phyloP scores from a whole-genome alignment of 2,888 invertebrate genomes.

The Eudasyphora cyanicolor region DNA sequence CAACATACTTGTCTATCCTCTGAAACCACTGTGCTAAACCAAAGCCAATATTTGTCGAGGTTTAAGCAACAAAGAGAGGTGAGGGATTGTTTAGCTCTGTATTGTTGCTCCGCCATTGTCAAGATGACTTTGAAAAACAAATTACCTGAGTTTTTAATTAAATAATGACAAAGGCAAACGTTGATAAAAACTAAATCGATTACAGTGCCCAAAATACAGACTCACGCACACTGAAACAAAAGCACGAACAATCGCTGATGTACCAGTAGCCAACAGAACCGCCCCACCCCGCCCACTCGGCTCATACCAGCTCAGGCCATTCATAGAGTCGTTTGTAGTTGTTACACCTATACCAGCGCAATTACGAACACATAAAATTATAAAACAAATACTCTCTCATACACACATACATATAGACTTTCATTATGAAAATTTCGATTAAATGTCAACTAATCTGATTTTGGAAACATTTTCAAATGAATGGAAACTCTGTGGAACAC shows the following conservation, averaged over 20 bases:
- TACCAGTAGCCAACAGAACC: neutral
- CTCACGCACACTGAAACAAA: no score
- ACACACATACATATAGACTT: no score
- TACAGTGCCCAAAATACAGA: conserved; percentile 37
- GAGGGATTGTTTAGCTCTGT: neutral
- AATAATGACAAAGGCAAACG: conserved; percentile 58
- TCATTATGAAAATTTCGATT: conserved; percentile 50
- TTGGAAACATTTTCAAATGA: conserved; percentile 14
- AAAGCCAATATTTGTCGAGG: no score
- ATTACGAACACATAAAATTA: conserved; percentile 2
- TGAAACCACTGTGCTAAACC: no score
- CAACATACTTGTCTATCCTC: no score
- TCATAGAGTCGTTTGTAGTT: conserved; percentile 2
- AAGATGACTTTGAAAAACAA: conserved; percentile 45
- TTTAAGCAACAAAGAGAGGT: no score
- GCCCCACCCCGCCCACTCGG: neutral
- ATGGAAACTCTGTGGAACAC: no score
- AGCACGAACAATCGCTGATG: no score
- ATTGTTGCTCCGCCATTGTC: conserved; percentile 11
- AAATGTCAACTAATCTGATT: conserved; percentile 59
- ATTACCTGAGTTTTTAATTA: conserved; percentile 61
- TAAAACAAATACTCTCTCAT: conserved; percentile 21
- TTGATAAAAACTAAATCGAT: conserved; percentile 56
- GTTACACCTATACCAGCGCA: neutral
- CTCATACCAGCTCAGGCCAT: neutral